phyloP scores from a whole-genome alignment of 1,140 invertebrate genomes.

The Temnothorax nylanderi region DNA sequence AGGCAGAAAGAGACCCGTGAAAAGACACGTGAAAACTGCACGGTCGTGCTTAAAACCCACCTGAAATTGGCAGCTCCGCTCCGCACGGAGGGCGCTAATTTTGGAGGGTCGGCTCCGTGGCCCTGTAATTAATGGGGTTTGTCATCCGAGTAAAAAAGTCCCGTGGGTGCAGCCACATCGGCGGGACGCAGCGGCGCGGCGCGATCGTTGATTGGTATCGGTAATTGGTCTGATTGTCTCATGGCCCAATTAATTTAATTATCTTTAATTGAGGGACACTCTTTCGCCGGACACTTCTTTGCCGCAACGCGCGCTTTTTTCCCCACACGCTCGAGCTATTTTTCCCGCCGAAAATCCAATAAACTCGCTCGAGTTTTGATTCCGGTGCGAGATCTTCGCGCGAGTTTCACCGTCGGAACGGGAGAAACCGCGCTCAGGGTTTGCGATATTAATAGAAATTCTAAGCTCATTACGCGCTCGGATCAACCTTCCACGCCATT shows the following conservation, averaged over 20 bases:
- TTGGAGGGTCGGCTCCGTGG: conserved; percentile 75
- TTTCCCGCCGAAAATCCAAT: conserved; percentile 37
- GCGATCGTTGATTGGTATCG: conserved; percentile 81
- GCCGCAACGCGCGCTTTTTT: conserved; percentile 20
- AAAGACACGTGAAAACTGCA: conserved; percentile 56
- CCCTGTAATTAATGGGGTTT: conserved; percentile 83
- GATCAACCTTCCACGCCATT: conserved; percentile 28
- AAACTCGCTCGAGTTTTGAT: conserved; percentile 4
- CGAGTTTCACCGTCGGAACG: conserved; percentile 8
- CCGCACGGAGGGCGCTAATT: conserved; percentile 77
- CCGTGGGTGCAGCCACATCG: conserved; percentile 65
- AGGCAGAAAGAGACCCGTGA: not conserved
- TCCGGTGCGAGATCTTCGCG: conserved; percentile 1
- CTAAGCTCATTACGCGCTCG: conserved; percentile 45
- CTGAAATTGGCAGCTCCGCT: conserved; percentile 77
- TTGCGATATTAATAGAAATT: conserved; percentile 57
- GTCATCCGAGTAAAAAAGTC: conserved; percentile 82
- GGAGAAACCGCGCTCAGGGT: not conserved
- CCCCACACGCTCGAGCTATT: not conserved
- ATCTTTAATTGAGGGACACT: conserved; percentile 77
- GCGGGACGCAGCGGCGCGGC: conserved; percentile 59
- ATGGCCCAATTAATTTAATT: conserved; percentile 84
- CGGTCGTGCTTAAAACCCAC: conserved; percentile 29
- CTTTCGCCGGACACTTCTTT: conserved; percentile 20
- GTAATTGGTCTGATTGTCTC: conserved; percentile 83